A percentile compares a stretch with the other conserved stretches of the same genome.
These are phyloP conservation scores for Drosophila sp. DNA, from an alignment of 1,140 invertebrate genomes.

Conservation along the genomic window DNA sequence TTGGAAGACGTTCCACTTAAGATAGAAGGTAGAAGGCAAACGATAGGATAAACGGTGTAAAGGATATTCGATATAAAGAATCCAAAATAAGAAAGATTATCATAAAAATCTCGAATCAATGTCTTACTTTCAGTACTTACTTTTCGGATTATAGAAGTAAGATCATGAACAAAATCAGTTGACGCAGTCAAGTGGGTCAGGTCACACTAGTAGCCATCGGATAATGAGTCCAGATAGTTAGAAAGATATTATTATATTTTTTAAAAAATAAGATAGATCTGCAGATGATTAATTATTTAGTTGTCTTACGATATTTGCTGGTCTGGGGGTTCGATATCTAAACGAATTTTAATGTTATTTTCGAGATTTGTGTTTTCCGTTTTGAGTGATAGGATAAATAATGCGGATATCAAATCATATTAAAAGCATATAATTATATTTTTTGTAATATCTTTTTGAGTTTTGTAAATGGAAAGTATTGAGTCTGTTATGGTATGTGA, in stretches of 20 bases:
- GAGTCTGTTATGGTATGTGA: slow-evolving; percentile 45
- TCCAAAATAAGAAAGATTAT: background rate
- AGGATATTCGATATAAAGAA: slow-evolving; percentile 10
- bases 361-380: slow-evolving; percentile 54
- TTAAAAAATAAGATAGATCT: background rate
- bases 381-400: background rate
- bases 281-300: background rate
- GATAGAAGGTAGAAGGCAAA: background rate
- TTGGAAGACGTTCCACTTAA: slow-evolving; percentile 18
- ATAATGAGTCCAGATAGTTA: background rate
- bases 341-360: slow-evolving; percentile 72
- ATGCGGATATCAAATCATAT: background rate
- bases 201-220: background rate
- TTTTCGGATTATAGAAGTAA: no score
- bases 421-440: background rate
- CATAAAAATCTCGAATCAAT: no score
- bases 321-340: slow-evolving; percentile 21
- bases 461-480: slow-evolving; percentile 30
- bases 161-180: background rate
- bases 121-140: no score
- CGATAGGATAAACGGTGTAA: slow-evolving; percentile 14
- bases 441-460: slow-evolving; percentile 18
- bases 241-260: background rate
- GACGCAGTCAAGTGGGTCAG: background rate
- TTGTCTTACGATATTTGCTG: background rate